A percentile compares a stretch with the other conserved stretches of the same genome.
Conservation (phyloP, 2,797 vertebrate genomes). For the Decapterus maruadsi region DNA sequence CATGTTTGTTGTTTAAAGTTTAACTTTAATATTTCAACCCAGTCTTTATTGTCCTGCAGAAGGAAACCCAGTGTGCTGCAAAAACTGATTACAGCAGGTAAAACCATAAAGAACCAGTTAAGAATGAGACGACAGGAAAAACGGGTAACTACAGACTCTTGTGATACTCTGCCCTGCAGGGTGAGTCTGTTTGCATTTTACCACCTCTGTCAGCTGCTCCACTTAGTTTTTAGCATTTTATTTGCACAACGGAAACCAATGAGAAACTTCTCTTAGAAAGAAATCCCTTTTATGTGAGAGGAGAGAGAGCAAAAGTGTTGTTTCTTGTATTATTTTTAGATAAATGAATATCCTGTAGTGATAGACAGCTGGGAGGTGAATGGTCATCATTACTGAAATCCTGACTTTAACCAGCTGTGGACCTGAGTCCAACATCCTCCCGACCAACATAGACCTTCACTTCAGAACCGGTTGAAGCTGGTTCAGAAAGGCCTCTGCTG, state of each 20-base stretch:
- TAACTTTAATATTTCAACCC: too few species aligned
- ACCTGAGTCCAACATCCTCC: conserved; percentile 24
- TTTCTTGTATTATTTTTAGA: background rate
- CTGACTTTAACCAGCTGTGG: conserved; percentile 8
- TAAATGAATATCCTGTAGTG: too few species aligned
- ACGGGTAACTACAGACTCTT: background rate
- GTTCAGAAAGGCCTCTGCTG: background rate
- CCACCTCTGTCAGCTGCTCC: too few species aligned
- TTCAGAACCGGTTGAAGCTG: background rate
- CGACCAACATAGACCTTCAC: background rate
- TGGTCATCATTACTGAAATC: background rate
- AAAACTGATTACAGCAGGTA: background rate
- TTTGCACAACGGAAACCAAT: background rate
- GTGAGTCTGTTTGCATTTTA: too few species aligned
- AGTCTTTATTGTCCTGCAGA: too few species aligned
- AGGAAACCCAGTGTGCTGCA: too few species aligned
- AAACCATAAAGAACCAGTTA: background rate
- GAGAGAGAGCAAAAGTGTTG: too few species aligned
- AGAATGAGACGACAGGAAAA: background rate
- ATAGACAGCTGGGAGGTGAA: too few species aligned
- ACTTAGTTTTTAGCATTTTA: background rate
- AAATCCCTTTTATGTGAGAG: background rate
- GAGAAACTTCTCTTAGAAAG: background rate
- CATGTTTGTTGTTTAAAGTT: too few species aligned
- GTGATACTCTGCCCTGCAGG: background rate